Evolutionary conservation across 2,888 invertebrate species (phyloP).

Genomic region (Leucoma salicis): DNA sequence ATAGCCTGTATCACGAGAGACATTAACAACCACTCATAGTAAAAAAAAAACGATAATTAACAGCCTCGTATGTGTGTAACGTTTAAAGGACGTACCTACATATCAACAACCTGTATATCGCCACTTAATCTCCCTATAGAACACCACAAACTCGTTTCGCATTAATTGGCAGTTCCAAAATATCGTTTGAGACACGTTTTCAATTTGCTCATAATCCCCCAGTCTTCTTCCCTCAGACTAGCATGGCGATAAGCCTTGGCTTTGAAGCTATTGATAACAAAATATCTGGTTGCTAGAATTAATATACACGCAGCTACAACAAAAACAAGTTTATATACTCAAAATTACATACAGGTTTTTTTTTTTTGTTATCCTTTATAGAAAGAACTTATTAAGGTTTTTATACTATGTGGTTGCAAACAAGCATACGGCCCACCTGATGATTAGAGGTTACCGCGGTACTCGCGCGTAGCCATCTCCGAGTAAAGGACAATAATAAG

Average conservation of each 20-base stretch:
- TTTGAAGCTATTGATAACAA: constrained; percentile 22
- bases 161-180: constrained; percentile 35
- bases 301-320: not conserved
- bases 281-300: constrained; percentile 5
- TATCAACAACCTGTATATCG: constrained; percentile 1
- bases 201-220: constrained; percentile 39
- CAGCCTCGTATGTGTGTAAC: too few relatives aligned
- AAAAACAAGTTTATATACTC: not conserved
- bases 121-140: constrained; percentile 10
- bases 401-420: too few relatives aligned
- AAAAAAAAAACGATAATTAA: too few relatives aligned
- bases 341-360: too few relatives aligned
- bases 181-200: constrained; percentile 39
- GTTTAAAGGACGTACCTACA: not conserved
- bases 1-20: too few relatives aligned
- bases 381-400: not conserved
- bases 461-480: too few relatives aligned
- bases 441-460: too few relatives aligned
- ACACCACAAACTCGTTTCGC: constrained; percentile 21
- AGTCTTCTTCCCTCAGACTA: constrained; percentile 14
- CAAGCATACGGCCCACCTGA: too few relatives aligned
- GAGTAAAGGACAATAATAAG: too few relatives aligned
- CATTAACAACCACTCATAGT: too few relatives aligned
- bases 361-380: too few relatives aligned
- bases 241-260: constrained; percentile 19